Base-by-base conservation (phyloP, 2,888 invertebrate species). In the Tupiocoris notatus region DNA sequence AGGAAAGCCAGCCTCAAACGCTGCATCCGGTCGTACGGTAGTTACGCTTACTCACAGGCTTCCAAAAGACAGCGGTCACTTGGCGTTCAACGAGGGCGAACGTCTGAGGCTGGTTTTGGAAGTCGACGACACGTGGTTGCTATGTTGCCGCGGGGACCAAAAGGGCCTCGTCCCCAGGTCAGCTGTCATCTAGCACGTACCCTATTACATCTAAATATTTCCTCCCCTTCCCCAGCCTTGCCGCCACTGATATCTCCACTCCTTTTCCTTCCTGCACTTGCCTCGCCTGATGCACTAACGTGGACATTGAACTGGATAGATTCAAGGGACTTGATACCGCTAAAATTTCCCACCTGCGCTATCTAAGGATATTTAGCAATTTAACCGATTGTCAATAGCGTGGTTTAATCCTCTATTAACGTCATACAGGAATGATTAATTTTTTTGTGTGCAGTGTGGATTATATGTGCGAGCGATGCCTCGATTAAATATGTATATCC, bases 61-160 rank as follows among this genome's bases (percentile, higher is more conserved):
- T 77, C 90, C 91, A n/a, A 90, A 91, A 0, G 91, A 91, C 82
- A 91, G 90, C 66, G 92, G 92, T 12, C 92, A 92, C 82, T 85
- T 92, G 57, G 89, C 91, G 16, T 92, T 91, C 85, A 91, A 89
- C 83, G 91, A 92, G 83, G 92, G 92, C 18, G 92, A 92, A 82
- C 87, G 88, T 61, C 86, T 92, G 64, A 89, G 89, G 78, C 88
- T 92, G 54, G 89, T 92, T 66, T 85, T 92, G 24, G 91, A 92
- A 81, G 92, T 92, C 63, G 92, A 92, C 83, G 89, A 88, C 81
- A 90, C 91, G 81, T 90, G 92, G 88, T 84, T 92, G 80, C 84
- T 92, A 76, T 92, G 92, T 83, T 91, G 91, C 81, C 86, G 91
- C 80, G 91, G 92, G 6, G 90, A 91, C 57, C 90, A 90, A 81